Evolutionary conservation across 2,797 vertebrate species (phyloP).

Genomic region (Dermochelys coriacea): DNA sequence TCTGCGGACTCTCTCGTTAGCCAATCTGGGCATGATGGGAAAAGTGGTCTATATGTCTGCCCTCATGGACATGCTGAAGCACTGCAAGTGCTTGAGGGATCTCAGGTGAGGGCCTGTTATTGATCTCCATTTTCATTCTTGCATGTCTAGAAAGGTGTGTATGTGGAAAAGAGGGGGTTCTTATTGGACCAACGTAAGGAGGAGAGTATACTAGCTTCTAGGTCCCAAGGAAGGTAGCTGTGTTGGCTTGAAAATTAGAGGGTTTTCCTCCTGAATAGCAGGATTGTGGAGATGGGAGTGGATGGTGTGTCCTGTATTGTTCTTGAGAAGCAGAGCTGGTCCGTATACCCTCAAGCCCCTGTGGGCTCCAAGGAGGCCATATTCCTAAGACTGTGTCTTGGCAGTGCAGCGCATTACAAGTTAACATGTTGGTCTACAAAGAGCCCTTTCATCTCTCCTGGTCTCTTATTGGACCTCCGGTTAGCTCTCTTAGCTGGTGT

Average conservation of each 20-base stretch:
- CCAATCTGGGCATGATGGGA: slow-evolving; percentile 94
- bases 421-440: not conserved
- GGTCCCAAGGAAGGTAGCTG: not conserved
- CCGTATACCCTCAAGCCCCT: not conserved
- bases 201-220: rapidly evolving
- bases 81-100: slow-evolving; percentile 88
- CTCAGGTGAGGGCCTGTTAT: slow-evolving; percentile 83
- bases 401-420: not conserved
- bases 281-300: not conserved
- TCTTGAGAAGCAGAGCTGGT: not conserved
- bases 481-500: not conserved
- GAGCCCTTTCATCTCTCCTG: not conserved
- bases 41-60: slow-evolving; percentile 90
- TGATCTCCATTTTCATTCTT: not conserved
- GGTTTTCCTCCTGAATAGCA: slow-evolving; percentile 1
- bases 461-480: not conserved
- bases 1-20: slow-evolving; percentile 89
- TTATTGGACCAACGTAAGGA: not conserved
- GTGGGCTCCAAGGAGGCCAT: not conserved
- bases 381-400: not conserved
- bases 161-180: not conserved
- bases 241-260: not conserved
- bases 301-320: rapidly evolving
- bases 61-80: slow-evolving; percentile 89
- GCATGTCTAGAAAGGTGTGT: not conserved